Conservation (phyloP, 2,888 invertebrate genomes). For the Yponomeuta plumbellus region DNA sequence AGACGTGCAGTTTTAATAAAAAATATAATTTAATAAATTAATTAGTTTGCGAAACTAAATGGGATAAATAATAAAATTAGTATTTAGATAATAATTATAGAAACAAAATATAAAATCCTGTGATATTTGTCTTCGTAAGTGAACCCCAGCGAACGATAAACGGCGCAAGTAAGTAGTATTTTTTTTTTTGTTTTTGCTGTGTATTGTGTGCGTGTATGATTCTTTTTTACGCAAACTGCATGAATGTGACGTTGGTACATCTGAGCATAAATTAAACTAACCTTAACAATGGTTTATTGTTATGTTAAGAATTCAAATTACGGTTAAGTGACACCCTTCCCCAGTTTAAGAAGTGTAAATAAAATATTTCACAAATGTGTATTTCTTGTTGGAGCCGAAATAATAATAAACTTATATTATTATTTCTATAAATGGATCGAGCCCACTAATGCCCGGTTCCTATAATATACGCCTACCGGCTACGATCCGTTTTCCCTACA, state of each 20-base stretch:
- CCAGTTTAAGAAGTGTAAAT: too few relatives aligned
- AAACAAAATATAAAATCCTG: slow-evolving; percentile 57
- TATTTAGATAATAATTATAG: slow-evolving; percentile 25
- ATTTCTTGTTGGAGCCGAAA: too few relatives aligned
- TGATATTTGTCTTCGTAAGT: slow-evolving; percentile 64
- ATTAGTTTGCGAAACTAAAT: slow-evolving; percentile 23
- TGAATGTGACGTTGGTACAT: neutral
- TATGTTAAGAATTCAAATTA: neutral
- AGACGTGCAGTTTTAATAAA: neutral
- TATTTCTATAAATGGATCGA: too few relatives aligned
- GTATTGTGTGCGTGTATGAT: neutral
- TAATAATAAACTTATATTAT: too few relatives aligned
- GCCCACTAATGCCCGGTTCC: too few relatives aligned
- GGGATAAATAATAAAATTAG: slow-evolving; percentile 31
- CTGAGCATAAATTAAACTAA: neutral
- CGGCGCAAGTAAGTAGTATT: slow-evolving; percentile 55
- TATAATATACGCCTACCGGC: too few relatives aligned
- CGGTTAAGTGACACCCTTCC: too few relatives aligned
- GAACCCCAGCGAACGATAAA: slow-evolving; percentile 32
- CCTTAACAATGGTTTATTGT: neutral
- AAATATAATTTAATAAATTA: neutral
- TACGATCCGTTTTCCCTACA: too few relatives aligned
- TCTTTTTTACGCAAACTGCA: neutral
- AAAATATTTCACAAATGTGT: too few relatives aligned
- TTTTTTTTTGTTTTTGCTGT: neutral